phyloP scores from a whole-genome alignment of 1,140 invertebrate genomes.

The Odontomachus brunneus region DNA sequence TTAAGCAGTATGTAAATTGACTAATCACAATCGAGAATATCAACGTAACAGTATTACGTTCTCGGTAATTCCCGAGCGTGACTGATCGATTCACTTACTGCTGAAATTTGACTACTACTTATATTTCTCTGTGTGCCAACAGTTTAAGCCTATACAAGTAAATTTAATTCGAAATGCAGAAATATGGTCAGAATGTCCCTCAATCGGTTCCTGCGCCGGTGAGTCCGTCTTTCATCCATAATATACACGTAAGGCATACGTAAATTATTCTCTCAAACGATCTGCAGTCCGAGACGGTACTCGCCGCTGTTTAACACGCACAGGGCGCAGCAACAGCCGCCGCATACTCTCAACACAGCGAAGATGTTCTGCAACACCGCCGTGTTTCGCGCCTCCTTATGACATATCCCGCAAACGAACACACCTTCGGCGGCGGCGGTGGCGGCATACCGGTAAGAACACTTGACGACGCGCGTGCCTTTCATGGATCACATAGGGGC shows the following conservation, averaged over 20 bases:
- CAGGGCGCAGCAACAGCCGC: slow-evolving; percentile 14
- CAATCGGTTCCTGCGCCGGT: not conserved
- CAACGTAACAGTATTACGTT: no score
- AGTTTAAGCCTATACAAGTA: not conserved
- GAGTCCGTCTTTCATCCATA: not conserved
- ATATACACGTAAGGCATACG: not conserved
- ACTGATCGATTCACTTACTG: no score
- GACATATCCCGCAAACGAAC: slow-evolving; percentile 66
- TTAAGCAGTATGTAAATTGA: no score
- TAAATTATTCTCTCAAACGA: slow-evolving; percentile 66
- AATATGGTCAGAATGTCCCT: slow-evolving; percentile 12
- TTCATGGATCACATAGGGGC: slow-evolving; percentile 89
- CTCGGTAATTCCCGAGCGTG: no score
- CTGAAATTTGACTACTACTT: no score
- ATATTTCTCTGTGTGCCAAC: no score
- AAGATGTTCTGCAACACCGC: slow-evolving; percentile 67
- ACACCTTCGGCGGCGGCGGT: slow-evolving; percentile 52
- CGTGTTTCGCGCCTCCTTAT: slow-evolving; percentile 61
- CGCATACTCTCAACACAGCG: slow-evolving; percentile 67
- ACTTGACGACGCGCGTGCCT: slow-evolving; percentile 58
- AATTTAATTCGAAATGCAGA: slow-evolving; percentile 26
- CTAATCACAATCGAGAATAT: no score
- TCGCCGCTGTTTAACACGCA: slow-evolving; percentile 52
- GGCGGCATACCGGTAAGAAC: slow-evolving; percentile 62
- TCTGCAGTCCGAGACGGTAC: slow-evolving; percentile 72